A percentile compares a stretch with the other conserved stretches of the same genome.
These are phyloP conservation scores for Leptocoma aspasia DNA, from an alignment of 2,113 vertebrate genomes.

Conservation along the genomic window DNA sequence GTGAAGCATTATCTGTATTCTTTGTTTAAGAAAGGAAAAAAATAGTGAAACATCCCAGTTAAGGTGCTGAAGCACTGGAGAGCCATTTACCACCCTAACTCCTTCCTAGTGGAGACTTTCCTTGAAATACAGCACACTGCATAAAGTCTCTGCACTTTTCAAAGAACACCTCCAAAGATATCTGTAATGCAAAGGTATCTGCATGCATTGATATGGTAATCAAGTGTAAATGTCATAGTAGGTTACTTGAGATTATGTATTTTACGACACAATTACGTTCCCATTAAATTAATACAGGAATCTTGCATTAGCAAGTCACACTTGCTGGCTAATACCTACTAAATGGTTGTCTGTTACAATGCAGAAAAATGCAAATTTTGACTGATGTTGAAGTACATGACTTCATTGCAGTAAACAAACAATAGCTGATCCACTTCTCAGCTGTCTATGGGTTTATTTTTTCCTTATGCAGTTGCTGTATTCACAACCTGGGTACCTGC, in stretches of 20 bases:
- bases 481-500: background rate
- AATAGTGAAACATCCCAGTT: background rate
- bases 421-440: constrained; percentile 19
- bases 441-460: background rate
- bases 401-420: constrained; percentile 46
- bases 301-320: constrained; percentile 45
- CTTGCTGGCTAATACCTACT: constrained; percentile 47
- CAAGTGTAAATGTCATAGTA: constrained; percentile 65
- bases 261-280: constrained; percentile 71
- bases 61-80: background rate
- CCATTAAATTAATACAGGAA: constrained; percentile 65
- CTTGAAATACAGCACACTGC: background rate
- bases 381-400: constrained; percentile 4
- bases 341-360: constrained; percentile 41
- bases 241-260: constrained; percentile 58
- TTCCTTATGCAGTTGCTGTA: background rate
- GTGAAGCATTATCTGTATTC: background rate
- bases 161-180: constrained; percentile 17
- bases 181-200: constrained; percentile 30
- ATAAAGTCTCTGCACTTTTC: background rate
- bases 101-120: background rate
- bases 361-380: constrained; percentile 60
- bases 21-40: background rate
- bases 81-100: background rate
- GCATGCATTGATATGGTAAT: constrained; percentile 56